A percentile compares a stretch with the other conserved stretches of the same genome.
Conservation (phyloP, 1,140 invertebrate species). For the Vanessa atalanta region DNA sequence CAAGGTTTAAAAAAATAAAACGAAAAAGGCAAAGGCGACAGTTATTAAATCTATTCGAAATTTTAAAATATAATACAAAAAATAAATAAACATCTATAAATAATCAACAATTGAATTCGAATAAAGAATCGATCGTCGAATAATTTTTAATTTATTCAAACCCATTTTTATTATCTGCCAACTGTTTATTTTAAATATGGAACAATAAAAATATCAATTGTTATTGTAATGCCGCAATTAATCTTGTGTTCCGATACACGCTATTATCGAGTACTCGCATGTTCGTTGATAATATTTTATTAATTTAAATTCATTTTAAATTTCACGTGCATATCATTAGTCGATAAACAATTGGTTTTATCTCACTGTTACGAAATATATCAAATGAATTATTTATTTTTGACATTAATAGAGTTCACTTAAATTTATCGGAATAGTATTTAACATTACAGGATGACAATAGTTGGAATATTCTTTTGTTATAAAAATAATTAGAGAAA, state of each 20-base stretch:
- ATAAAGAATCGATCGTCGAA: constrained; percentile 41
- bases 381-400: neutral
- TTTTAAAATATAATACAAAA: constrained; percentile 13
- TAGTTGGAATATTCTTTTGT: no score
- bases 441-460: neutral
- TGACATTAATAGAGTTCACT: neutral
- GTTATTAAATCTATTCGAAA: neutral
- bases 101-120: constrained; percentile 31
- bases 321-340: constrained; percentile 18
- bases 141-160: constrained; percentile 72
- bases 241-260: constrained; percentile 60
- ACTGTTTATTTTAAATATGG: constrained; percentile 62
- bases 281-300: constrained; percentile 29
- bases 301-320: constrained; percentile 22
- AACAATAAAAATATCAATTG: constrained; percentile 53
- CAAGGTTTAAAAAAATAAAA: no score
- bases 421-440: constrained; percentile 2
- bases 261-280: constrained; percentile 50
- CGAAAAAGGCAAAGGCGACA: no score
- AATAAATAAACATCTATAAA: constrained; percentile 26
- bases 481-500: no score
- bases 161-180: constrained; percentile 75
- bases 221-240: constrained; percentile 71
- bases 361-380: neutral
- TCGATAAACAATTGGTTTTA: constrained; percentile 17